These are phyloP conservation scores for Polymixis lichenea DNA, from an alignment of 2,888 invertebrate genomes.

Conservation along the genomic window DNA sequence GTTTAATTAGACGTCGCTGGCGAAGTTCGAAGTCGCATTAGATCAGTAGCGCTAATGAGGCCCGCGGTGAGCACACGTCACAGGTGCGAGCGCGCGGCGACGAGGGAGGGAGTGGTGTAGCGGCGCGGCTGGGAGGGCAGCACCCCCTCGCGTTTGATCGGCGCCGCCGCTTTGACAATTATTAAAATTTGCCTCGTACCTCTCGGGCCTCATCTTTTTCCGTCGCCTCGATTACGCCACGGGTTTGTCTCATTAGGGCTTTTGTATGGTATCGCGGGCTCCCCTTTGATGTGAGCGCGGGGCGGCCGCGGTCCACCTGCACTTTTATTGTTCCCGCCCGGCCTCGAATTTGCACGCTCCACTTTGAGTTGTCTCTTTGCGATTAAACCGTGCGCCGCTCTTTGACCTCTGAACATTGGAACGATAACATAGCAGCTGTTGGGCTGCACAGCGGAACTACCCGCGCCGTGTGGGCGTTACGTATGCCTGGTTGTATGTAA, in stretches of 20 bases:
- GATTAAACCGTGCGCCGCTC: constrained; percentile 81
- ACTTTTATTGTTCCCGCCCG: constrained; percentile 88
- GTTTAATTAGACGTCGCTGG: constrained; percentile 88
- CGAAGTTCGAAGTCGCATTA: constrained; percentile 88
- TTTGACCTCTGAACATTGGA: constrained; percentile 77
- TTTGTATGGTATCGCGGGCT: constrained; percentile 89
- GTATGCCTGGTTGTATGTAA: constrained; percentile 41
- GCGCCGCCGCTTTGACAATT: constrained; percentile 91
- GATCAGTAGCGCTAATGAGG: constrained; percentile 90
- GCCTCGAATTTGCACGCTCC: constrained; percentile 88
- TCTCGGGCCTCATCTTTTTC: constrained; percentile 90
- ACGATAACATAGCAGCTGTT: constrained; percentile 71
- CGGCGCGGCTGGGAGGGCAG: constrained; percentile 62
- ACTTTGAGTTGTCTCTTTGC: constrained; percentile 87
- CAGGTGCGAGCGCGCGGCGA: constrained; percentile 78
- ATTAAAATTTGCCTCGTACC: constrained; percentile 91
- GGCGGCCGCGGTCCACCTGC: constrained; percentile 87
- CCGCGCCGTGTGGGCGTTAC: constrained; percentile 33
- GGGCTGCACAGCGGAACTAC: constrained; percentile 36
- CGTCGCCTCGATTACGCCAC: constrained; percentile 90
- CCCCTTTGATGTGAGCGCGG: constrained; percentile 86
- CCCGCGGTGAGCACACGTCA: constrained; percentile 88
- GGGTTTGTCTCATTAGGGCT: constrained; percentile 91
- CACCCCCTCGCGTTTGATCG: constrained; percentile 88
- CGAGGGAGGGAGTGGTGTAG: constrained; percentile 57